These are phyloP conservation scores for Panonychus citri DNA, from an alignment of 1,140 invertebrate species.

Conservation along the genomic window DNA sequence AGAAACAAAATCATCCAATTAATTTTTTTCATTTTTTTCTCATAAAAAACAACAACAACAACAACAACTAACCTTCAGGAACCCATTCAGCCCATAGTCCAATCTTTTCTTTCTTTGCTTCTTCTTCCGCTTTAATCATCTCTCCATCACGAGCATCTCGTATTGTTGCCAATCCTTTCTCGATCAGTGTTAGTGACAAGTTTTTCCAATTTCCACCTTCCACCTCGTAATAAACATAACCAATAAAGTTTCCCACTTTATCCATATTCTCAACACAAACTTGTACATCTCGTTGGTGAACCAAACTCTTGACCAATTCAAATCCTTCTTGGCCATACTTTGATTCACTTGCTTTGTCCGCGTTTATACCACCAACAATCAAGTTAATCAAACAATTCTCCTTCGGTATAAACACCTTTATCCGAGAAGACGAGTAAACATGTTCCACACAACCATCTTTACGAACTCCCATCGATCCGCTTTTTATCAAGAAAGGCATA, in stretches of 20 bases:
- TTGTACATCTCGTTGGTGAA: conserved; percentile 72
- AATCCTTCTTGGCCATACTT: conserved; percentile 70
- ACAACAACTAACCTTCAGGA: conserved; percentile 9
- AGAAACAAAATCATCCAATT: neutral
- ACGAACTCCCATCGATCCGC: conserved; percentile 29
- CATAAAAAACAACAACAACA: too few species aligned
- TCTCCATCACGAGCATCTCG: conserved; percentile 40
- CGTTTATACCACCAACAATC: conserved; percentile 16
- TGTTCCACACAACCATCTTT: conserved; percentile 83
- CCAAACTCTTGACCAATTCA: conserved; percentile 60
- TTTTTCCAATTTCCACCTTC: conserved; percentile 31
- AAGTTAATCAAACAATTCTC: conserved; percentile 53
- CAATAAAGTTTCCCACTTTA: conserved; percentile 89
- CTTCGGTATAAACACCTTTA: conserved; percentile 77
- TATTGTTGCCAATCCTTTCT: conserved; percentile 71
- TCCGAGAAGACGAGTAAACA: conserved; percentile 61
- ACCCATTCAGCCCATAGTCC: conserved; percentile 20
- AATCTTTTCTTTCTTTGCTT: conserved; percentile 47
- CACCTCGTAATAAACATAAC: conserved; percentile 66
- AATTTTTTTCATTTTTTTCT: too few species aligned
- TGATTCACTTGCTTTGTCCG: conserved; percentile 48
- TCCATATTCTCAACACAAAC: conserved; percentile 86
- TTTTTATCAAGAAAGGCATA: conserved; percentile 62
- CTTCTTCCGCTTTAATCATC: conserved; percentile 66
- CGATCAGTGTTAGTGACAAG: conserved; percentile 64